Base-by-base conservation (phyloP, 1,140 invertebrate genomes). In the Lordiphosa clarofinis region DNA sequence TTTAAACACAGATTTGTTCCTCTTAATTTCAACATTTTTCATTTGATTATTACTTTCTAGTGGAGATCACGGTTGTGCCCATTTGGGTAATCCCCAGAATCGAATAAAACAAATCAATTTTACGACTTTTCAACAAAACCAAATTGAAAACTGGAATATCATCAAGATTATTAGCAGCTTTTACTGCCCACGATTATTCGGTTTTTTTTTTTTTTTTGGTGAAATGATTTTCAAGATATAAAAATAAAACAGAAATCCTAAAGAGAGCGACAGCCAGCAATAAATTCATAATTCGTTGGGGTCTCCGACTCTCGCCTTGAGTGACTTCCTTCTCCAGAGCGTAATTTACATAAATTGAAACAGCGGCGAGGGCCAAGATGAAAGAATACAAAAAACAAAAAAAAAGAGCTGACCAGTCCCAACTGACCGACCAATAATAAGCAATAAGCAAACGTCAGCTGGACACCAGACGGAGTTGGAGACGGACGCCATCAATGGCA, bases 271-370 rank as follows among this genome's bases (percentile, higher is more conserved):
- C 48, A 60, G 56, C 56, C 19, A 49, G 28, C 63, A 54, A 60
- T 68, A 69, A 69, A 69, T 69, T 69, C 44, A 69, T 69, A 69
- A 69, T 69, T 69, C 64, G 65, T 69, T 13, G 64, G 55, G 64
- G 47, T 68, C 48, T 44, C 24, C 48, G 42, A 11, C 62, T 50
- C 43, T 46, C 42, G 38, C 55, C 47, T 55, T 60, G 38, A 68
- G 56, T 54, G 65, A 68, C 65, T 69, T 69, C 65, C 65, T 69
- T 69, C 49, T 61, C 58, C 64, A 33, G 49, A 69, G 47, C 38
- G 56, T 57, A 60, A 69, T 69, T 69, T 69, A 69, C 65, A 69
- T 69, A 69, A 69, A 69, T 69, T 69, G 56, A 55, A 44, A 43
- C 65, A 38, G 52, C 56, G 64, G 54, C 24, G 36, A 33, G 50